Base-by-base conservation (phyloP, 1,140 invertebrate species). In the Sarcophaga bullata region DNA sequence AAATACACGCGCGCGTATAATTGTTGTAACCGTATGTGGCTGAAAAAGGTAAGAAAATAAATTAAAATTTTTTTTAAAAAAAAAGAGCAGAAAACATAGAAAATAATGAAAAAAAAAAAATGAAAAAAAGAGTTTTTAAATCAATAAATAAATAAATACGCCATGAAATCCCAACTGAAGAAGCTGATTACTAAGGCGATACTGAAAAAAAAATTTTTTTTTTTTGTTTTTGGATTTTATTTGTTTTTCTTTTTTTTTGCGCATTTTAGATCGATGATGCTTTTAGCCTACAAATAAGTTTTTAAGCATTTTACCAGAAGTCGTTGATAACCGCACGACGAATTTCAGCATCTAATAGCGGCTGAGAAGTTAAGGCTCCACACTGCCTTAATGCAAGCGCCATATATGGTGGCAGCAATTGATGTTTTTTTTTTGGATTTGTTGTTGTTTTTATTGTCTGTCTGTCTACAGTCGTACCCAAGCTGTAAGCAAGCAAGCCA, bases 231-330 rank as follows among this genome's bases (percentile, higher is more conserved):
- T 37, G 25, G n/a, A n/a, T n/a, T n/a, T 37, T 37, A 2, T 37
- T 37, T 68, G 54, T 0, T 2, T 58, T 58, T 58, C n/a, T n/a
- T 58, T 15, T 58, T 58, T 58, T 68, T 19, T 25, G 62, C 62
- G 62, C 6, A 50, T 48, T 19, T 78, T 52, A 50, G 75, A 78
- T 78, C 48, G 48, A 78, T 78, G 75, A 78, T 78, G 75, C 49
- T 78, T 50, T 19, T 78, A 78, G 75, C 75, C 75, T 78, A 78
- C 75, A n/a, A 78, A 78, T 78, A 78, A 78, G 75, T 78, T 50
- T 72, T 68, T 25, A 68, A 68, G 17, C 17, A 25, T 68, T 37
- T 37, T 68, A 58, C 4, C 4, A 58, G 15, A 58, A 58, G 54
- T 37, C 62, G 62, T 49, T 49, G 73, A 49, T 17, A 49, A n/a